Evolutionary conservation across 2,113 vertebrate genomes (phyloP).

Genomic region (Oreotrochilus melanogaster): DNA sequence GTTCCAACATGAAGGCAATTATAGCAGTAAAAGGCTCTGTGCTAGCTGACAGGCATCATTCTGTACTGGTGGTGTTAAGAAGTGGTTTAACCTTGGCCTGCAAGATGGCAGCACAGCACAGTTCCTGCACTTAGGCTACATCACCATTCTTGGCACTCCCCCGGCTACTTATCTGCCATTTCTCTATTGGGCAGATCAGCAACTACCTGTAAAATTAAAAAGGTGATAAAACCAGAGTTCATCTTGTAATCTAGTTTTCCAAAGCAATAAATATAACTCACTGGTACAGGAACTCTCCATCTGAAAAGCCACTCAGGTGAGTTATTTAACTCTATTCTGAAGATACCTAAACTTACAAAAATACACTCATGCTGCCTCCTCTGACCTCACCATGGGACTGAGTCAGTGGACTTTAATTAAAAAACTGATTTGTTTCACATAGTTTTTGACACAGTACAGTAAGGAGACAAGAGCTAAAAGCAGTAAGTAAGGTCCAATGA

Average conservation of each 20-base stretch:
- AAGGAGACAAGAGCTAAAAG: neutral
- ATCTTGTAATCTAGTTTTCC: neutral
- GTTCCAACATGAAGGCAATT: neutral
- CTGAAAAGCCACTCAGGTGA: neutral
- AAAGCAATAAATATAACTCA: neutral
- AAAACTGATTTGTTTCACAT: neutral
- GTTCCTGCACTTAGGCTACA: neutral
- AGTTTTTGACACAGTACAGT: neutral
- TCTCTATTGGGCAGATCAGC: neutral
- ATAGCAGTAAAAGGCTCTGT: accelerated
- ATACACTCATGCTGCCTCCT: accelerated
- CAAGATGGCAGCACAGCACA: neutral
- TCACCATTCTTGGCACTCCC: neutral
- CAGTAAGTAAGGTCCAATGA: neutral
- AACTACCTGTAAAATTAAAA: neutral
- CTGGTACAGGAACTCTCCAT: neutral
- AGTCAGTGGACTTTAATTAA: neutral
- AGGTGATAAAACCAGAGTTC: neutral
- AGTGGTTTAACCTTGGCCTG: neutral
- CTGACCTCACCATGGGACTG: neutral
- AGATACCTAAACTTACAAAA: neutral
- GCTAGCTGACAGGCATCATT: neutral
- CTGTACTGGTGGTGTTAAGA: accelerated
- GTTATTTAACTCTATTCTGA: accelerated
- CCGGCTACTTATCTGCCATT: neutral